phyloP scores from a whole-genome alignment of 2,113 vertebrate genomes.

The Chlamydotis undulata region DNA sequence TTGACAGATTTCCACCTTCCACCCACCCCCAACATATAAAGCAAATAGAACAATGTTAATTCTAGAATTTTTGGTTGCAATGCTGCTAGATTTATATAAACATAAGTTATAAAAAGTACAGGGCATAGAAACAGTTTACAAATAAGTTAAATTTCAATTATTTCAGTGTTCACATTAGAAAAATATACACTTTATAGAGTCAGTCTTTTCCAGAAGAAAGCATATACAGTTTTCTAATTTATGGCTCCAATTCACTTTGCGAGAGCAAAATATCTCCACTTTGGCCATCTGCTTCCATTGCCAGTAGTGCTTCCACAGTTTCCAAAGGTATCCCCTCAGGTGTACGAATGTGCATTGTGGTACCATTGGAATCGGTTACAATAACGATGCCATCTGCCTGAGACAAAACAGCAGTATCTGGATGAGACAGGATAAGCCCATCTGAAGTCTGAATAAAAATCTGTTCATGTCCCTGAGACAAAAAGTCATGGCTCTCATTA shows the following conservation, averaged over 20 bases:
- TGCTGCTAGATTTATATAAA: neutral
- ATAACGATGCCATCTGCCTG: constrained; percentile 75
- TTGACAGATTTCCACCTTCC: constrained; percentile 14
- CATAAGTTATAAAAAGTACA: constrained; percentile 41
- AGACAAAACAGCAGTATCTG: constrained; percentile 69
- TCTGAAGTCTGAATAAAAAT: constrained; percentile 82
- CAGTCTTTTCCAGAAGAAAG: constrained; percentile 40
- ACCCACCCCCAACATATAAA: constrained; percentile 28
- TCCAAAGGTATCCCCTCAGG: constrained; percentile 78
- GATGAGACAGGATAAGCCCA: constrained; percentile 76
- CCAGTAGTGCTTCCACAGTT: constrained; percentile 80
- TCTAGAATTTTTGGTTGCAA: constrained; percentile 37
- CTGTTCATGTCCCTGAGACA: constrained; percentile 69
- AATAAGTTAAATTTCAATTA: constrained; percentile 78
- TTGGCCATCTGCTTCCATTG: constrained; percentile 74
- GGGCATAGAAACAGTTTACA: constrained; percentile 68
- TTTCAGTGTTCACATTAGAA: constrained; percentile 74
- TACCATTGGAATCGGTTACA: constrained; percentile 74
- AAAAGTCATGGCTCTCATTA: constrained; percentile 57
- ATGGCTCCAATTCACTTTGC: constrained; percentile 44
- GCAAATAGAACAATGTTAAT: constrained; percentile 31
- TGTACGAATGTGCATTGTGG: constrained; percentile 79
- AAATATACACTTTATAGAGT: constrained; percentile 68
- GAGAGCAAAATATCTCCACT: constrained; percentile 60
- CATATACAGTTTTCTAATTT: neutral